These are phyloP conservation scores for Rallus limicola DNA, from an alignment of 2,113 vertebrate species.

Conservation along the genomic window DNA sequence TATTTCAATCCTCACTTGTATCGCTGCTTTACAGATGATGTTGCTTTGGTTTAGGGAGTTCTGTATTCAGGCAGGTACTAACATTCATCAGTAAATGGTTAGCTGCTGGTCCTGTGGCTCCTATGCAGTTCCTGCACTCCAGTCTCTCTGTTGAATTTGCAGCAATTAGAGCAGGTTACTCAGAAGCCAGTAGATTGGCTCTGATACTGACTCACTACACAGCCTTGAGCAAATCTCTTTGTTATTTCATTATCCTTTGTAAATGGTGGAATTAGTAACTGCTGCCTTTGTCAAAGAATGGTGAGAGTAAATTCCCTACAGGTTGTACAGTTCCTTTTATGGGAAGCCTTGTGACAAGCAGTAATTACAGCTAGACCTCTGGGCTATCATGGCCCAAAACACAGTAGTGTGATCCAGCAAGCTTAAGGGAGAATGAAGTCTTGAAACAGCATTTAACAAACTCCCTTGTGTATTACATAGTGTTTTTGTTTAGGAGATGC, in stretches of 20 bases:
- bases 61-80: background rate
- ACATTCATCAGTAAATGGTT: background rate
- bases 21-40: background rate
- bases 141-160: background rate
- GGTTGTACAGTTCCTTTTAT: conserved; percentile 21
- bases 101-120: background rate
- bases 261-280: conserved; percentile 44
- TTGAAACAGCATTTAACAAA: background rate
- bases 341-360: conserved; percentile 12
- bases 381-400: background rate
- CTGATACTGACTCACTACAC: background rate
- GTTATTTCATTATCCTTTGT: conserved; percentile 45
- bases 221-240: conserved; percentile 27
- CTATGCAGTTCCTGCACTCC: background rate
- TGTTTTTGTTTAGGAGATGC: background rate
- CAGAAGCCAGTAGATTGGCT: background rate
- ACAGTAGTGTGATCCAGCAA: background rate
- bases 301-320: conserved; percentile 27
- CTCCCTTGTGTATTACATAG: background rate
- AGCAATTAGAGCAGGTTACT: conserved; percentile 2
- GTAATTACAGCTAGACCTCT: conserved; percentile 36
- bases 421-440: background rate
- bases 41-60: background rate
- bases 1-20: conserved; percentile 35
- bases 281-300: conserved; percentile 27